Conservation (phyloP, 2,888 invertebrate genomes). For the Pyrgus malvae region DNA sequence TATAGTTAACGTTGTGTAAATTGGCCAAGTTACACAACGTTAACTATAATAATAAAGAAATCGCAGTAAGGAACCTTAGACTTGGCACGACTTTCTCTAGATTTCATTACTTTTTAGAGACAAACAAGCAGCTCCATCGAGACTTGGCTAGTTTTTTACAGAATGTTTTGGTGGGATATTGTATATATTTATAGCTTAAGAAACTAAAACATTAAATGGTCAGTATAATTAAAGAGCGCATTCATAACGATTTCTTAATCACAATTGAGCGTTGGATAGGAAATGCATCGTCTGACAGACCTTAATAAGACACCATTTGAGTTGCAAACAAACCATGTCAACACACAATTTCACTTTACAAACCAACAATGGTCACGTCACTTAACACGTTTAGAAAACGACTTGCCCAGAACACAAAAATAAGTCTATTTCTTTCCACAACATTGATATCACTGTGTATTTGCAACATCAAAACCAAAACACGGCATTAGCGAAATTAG, state of each 20-base stretch:
- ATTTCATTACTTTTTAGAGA: too few relatives aligned
- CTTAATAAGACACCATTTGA: background rate
- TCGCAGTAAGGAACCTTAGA: too few relatives aligned
- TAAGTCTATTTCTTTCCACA: background rate
- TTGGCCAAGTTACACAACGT: too few relatives aligned
- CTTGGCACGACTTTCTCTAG: too few relatives aligned
- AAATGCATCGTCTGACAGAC: constrained; percentile 13
- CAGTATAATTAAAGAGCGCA: background rate
- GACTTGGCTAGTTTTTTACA: too few relatives aligned
- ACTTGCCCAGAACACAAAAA: background rate
- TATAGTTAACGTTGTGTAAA: too few relatives aligned
- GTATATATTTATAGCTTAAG: too few relatives aligned
- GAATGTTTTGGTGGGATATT: too few relatives aligned
- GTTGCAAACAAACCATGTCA: background rate
- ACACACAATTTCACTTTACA: background rate
- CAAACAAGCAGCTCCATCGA: too few relatives aligned
- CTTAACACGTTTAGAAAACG: too few relatives aligned
- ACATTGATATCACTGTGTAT: background rate
- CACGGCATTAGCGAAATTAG: background rate
- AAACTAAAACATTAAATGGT: background rate
- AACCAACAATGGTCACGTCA: too few relatives aligned
- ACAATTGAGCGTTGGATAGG: constrained; percentile 41
- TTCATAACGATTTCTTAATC: constrained; percentile 39
- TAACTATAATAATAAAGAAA: too few relatives aligned
- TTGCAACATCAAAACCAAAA: constrained; percentile 15